Base-by-base conservation (phyloP, 2,113 vertebrate species). In the Epinephelus moara region DNA sequence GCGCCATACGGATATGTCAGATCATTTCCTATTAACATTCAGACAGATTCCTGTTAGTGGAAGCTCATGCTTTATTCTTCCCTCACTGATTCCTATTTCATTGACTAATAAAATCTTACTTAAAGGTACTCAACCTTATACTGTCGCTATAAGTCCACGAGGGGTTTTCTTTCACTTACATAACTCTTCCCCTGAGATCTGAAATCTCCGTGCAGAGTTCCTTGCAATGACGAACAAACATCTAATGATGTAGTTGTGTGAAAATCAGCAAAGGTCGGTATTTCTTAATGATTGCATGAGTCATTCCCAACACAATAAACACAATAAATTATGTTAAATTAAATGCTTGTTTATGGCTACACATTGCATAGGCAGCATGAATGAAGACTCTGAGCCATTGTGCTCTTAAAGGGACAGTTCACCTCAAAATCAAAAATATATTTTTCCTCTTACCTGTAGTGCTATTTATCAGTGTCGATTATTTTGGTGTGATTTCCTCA, bases 31-130 rank as follows among this genome's bases (percentile, higher is more conserved):
- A 66, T 75, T 89, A 72, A 70, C 67, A 71, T 64, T 50, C 45
- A 75, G 78, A 82, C 49, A 55, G 69, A 40, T 61, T 64, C 56
- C 56, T 61, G 68, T 82, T 66, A 52, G 75, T 9, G 60, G 52
- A 40, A 56, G 42, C 57, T 76, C 45, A 30, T 70, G 59, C 14
- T 84, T 85, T 79, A 87, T 86, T 80, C 55, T 42, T 57, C 30
- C 57, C 73, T 49, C 4, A 61, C 71, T 55, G 11, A 84, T 84
- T 55, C 67, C 80, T 88, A 75, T 85, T 86, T 89, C 68, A 85
- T 85, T 13, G 1, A 27, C 33, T 81, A 79, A 86, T 81, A 69
- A 40, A 64, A 45, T 84, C 25, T 73, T 53, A 68, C 73, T 84
- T 82, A 55, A 81, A 88, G 27, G 23, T 18, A 70, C 63, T 50